phyloP scores from a whole-genome alignment of 2,888 invertebrate species.

The Scaptomyza tumidula region DNA sequence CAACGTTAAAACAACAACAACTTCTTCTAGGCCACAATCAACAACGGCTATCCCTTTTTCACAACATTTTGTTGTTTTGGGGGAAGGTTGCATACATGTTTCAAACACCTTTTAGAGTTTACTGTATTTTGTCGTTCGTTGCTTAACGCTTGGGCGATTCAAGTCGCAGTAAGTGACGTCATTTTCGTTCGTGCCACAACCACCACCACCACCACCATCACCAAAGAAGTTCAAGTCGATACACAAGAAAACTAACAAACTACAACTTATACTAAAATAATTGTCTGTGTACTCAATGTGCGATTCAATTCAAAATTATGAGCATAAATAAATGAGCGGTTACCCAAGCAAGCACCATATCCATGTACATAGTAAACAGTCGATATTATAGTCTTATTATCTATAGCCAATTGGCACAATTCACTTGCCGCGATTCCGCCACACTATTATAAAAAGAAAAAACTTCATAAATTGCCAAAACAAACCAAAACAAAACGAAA shows the following conservation, averaged over 20 bases:
- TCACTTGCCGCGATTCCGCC: not conserved
- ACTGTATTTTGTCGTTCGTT: not conserved
- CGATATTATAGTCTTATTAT: conserved; percentile 2
- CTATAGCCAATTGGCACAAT: conserved; percentile 12
- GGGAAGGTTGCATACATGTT: conserved; percentile 17
- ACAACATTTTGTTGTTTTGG: no score
- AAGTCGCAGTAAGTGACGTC: conserved; percentile 44
- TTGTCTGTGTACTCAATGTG: not conserved
- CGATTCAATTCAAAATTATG: no score
- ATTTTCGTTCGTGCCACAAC: conserved; percentile 36
- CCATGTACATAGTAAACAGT: conserved; percentile 3
- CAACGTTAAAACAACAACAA: not conserved
- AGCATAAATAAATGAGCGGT: no score
- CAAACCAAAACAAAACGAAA: not conserved
- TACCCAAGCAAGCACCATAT: not conserved
- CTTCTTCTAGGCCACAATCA: not conserved
- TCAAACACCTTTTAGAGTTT: conserved; percentile 23
- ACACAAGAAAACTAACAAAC: not conserved
- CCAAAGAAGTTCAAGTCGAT: not conserved
- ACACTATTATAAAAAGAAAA: conserved; percentile 3
- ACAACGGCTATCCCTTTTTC: conserved; percentile 7
- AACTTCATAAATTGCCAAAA: conserved; percentile 47
- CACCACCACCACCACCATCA: no score
- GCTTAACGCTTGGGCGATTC: conserved; percentile 22
- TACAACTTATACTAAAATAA: not conserved